phyloP scores from a whole-genome alignment of 2,797 vertebrate species.

The Sebastes matsubarae region DNA sequence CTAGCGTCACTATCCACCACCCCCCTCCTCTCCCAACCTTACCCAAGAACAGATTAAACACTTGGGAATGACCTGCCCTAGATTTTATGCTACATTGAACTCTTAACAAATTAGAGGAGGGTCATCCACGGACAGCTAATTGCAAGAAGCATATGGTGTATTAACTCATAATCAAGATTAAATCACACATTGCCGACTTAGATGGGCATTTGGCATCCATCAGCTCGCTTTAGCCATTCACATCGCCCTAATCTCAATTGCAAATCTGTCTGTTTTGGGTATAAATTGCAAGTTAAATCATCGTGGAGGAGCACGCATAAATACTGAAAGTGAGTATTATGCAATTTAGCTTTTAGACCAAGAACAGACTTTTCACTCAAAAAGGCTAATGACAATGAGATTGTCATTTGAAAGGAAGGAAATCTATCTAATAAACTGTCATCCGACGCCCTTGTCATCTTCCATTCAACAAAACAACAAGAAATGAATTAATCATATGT shows the following conservation, averaged over 20 bases:
- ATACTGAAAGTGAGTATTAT: not conserved
- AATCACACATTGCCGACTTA: slow-evolving; percentile 72
- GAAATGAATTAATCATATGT: slow-evolving; percentile 64
- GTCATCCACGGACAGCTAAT: slow-evolving; percentile 83
- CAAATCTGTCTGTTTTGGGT: slow-evolving; percentile 34
- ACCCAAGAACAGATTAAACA: slow-evolving; percentile 78
- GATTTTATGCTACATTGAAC: slow-evolving; percentile 85
- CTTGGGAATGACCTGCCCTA: slow-evolving; percentile 82
- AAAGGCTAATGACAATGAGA: slow-evolving; percentile 36
- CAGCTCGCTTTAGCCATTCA: not conserved
- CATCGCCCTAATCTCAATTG: slow-evolving; percentile 6
- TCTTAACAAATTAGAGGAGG: slow-evolving; percentile 83
- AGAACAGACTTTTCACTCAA: slow-evolving; percentile 22
- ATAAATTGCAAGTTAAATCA: slow-evolving; percentile 13
- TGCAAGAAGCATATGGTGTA: slow-evolving; percentile 82
- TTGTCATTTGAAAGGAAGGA: slow-evolving; percentile 17
- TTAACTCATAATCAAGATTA: slow-evolving; percentile 84
- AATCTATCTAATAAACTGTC: slow-evolving; percentile 41
- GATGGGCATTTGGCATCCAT: slow-evolving; percentile 47
- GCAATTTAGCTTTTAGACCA: slow-evolving; percentile 42
- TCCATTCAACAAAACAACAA: slow-evolving; percentile 47
- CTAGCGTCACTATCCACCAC: slow-evolving; percentile 9
- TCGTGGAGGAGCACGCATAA: not conserved
- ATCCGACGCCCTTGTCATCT: slow-evolving; percentile 39
- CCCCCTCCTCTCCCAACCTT: not conserved